Evolutionary conservation across 2,888 invertebrate species (phyloP).

Genomic region (Chorisops tibialis): DNA sequence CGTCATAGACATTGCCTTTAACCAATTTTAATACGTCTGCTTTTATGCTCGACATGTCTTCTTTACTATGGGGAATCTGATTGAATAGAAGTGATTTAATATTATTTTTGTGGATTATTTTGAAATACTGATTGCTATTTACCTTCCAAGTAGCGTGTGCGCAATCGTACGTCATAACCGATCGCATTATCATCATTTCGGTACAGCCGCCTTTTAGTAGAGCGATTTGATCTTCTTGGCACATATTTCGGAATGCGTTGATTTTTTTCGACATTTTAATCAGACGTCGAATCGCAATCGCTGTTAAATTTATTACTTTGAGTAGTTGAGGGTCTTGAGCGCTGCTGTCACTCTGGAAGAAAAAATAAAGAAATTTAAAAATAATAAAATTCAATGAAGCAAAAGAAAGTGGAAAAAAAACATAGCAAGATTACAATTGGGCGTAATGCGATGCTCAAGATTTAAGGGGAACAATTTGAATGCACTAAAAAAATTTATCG

Average conservation of each 20-base stretch:
- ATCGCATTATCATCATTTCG: slow-evolving; percentile 92
- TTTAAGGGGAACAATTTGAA: too few relatives aligned
- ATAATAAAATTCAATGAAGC: slow-evolving; percentile 1
- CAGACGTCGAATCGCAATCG: slow-evolving; percentile 82
- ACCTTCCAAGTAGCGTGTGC: slow-evolving; percentile 90
- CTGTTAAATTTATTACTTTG: slow-evolving; percentile 85
- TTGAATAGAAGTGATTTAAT: slow-evolving; percentile 27
- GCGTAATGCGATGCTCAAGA: too few relatives aligned
- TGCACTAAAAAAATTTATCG: too few relatives aligned
- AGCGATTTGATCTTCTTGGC: slow-evolving; percentile 89
- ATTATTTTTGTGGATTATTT: too few relatives aligned
- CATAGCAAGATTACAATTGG: too few relatives aligned
- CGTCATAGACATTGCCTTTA: slow-evolving; percentile 83
- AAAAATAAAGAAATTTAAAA: too few relatives aligned
- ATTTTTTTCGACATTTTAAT: slow-evolving; percentile 84
- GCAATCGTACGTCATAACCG: slow-evolving; percentile 87
- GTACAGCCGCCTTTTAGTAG: slow-evolving; percentile 77
- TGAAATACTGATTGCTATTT: slow-evolving; percentile 26
- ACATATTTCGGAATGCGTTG: slow-evolving; percentile 87
- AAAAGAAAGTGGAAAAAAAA: background rate
- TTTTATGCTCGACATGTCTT: slow-evolving; percentile 73
- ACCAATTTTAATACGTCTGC: slow-evolving; percentile 88
- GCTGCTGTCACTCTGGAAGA: slow-evolving; percentile 44
- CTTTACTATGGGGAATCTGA: slow-evolving; percentile 77
- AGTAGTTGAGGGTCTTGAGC: slow-evolving; percentile 67